These are phyloP conservation scores for Leucophenga montana DNA, from an alignment of 2,888 invertebrate genomes.

Conservation along the genomic window DNA sequence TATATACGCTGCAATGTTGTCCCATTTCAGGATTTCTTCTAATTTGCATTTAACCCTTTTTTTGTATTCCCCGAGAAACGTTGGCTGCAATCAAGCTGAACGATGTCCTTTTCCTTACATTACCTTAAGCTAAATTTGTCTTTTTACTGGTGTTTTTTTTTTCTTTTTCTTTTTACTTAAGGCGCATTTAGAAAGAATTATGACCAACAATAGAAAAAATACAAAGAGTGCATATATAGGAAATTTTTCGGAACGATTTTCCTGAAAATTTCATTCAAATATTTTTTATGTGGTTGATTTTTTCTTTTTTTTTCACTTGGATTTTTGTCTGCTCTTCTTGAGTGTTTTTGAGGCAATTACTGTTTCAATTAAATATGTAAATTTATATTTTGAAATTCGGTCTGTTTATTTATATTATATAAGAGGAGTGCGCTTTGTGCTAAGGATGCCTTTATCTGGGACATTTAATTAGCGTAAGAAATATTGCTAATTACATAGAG, in stretches of 20 bases:
- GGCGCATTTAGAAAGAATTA: slow-evolving; percentile 10
- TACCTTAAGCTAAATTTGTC: too few relatives aligned
- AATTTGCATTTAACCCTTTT: slow-evolving; percentile 24
- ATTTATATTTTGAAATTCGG: neutral
- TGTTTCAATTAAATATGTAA: slow-evolving; percentile 16
- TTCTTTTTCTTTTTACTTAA: neutral
- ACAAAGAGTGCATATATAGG: neutral
- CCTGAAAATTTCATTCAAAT: neutral
- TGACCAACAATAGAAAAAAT: slow-evolving; percentile 5
- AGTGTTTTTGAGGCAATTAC: slow-evolving; percentile 1
- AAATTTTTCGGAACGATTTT: neutral
- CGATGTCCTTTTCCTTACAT: neutral
- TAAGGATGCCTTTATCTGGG: neutral
- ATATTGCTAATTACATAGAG: neutral
- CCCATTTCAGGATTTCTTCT: neutral
- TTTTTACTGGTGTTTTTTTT: neutral
- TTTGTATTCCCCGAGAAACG: neutral
- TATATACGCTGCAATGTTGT: neutral
- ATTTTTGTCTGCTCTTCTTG: too few relatives aligned
- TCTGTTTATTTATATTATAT: too few relatives aligned
- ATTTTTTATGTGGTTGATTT: too few relatives aligned
- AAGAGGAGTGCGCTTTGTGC: too few relatives aligned
- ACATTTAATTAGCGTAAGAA: neutral
- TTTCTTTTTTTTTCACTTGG: too few relatives aligned
- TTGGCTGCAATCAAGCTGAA: neutral